Evolutionary conservation across 2,888 invertebrate species (phyloP).

Genomic region (Philopedon plagiatum): DNA sequence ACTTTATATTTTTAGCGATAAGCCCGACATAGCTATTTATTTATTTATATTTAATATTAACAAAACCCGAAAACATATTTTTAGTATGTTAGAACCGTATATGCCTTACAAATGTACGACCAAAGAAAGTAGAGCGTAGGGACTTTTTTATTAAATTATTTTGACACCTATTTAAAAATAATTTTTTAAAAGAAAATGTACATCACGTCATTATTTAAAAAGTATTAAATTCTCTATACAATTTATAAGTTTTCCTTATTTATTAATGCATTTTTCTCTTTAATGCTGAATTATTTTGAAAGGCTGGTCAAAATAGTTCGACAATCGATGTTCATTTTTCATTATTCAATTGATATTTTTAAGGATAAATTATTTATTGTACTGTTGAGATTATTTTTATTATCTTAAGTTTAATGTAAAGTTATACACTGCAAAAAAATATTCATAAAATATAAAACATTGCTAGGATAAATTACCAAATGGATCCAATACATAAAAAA

Average conservation of each 20-base stretch:
- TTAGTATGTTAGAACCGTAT: constrained; percentile 22
- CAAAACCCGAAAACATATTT: constrained; percentile 10
- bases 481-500: no score
- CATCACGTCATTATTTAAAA: constrained; percentile 32
- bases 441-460: no score
- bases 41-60: constrained; percentile 30
- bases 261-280: constrained; percentile 47
- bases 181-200: constrained; percentile 9
- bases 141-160: constrained; percentile 23
- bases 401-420: constrained; percentile 34
- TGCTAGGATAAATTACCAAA: no score
- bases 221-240: constrained; percentile 32
- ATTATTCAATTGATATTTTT: constrained; percentile 52
- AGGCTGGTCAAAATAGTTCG: constrained; percentile 45
- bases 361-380: constrained; percentile 59
- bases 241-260: constrained; percentile 44
- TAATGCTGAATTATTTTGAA: constrained; percentile 36
- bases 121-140: constrained; percentile 38
- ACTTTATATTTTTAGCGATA: background rate
- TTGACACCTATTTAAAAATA: constrained; percentile 11
- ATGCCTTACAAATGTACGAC: constrained; percentile 30
- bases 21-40: background rate
- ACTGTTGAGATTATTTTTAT: constrained; percentile 61
- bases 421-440: constrained; percentile 26
- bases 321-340: constrained; percentile 26